Evolutionary conservation across 2,113 vertebrate species (phyloP).

Genomic region (Cichladusa arquata): DNA sequence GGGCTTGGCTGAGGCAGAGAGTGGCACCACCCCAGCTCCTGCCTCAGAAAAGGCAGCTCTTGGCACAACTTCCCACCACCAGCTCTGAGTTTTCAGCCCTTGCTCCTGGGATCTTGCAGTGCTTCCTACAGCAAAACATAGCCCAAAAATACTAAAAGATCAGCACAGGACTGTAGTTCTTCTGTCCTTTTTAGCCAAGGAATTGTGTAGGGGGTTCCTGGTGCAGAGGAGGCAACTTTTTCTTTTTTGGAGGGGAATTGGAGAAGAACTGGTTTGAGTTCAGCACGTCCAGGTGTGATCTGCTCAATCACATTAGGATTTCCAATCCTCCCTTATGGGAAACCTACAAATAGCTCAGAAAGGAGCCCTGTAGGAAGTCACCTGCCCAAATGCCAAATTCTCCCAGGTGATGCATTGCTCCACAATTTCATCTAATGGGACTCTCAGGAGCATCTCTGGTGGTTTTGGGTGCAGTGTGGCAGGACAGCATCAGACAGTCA

Average conservation of each 20-base stretch:
- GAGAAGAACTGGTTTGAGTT: neutral
- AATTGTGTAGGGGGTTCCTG: accelerated
- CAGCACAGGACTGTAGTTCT: neutral
- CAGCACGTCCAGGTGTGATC: neutral
- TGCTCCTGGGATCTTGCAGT: neutral
- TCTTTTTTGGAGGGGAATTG: neutral
- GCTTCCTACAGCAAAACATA: neutral
- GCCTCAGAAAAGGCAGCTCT: neutral
- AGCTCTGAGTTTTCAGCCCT: neutral
- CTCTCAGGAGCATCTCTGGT: neutral
- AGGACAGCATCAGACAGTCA: neutral
- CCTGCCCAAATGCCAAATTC: neutral
- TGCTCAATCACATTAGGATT: neutral
- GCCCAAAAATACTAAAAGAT: neutral
- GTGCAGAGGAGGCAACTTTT: neutral
- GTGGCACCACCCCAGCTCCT: neutral
- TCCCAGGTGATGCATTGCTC: neutral
- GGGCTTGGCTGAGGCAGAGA: neutral
- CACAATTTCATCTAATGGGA: neutral
- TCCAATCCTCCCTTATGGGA: neutral
- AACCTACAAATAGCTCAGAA: neutral
- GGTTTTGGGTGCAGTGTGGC: neutral
- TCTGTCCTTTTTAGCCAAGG: neutral
- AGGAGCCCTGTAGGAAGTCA: neutral
- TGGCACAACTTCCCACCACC: neutral